Conservation (phyloP, 2,888 invertebrate species). For the Cryptops parisi region DNA sequence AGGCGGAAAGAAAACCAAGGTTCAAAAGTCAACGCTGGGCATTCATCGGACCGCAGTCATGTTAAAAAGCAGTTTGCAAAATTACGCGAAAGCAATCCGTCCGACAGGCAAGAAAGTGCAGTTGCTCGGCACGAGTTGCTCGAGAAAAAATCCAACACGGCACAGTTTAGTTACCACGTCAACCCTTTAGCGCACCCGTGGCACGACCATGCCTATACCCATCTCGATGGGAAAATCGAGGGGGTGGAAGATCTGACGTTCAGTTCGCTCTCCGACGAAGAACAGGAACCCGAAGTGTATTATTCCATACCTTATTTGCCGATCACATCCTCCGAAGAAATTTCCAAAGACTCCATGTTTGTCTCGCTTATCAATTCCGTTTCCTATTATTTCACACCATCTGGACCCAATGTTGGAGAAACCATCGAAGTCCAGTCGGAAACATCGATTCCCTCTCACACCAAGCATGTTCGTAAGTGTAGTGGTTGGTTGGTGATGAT, state of each 20-base stretch:
- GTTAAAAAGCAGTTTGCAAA: too few relatives aligned
- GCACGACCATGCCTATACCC: constrained; percentile 16
- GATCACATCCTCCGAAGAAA: neutral
- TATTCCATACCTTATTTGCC: neutral
- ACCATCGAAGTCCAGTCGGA: neutral
- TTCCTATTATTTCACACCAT: neutral
- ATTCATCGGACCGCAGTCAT: too few relatives aligned
- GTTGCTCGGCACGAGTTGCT: too few relatives aligned
- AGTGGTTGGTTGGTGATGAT: too few relatives aligned
- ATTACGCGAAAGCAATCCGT: too few relatives aligned
- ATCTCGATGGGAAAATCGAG: constrained; percentile 2
- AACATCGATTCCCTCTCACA: neutral
- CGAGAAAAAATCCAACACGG: too few relatives aligned
- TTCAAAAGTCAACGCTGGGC: too few relatives aligned
- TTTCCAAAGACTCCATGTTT: neutral
- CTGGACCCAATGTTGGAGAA: constrained; percentile 15
- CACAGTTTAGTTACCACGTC: too few relatives aligned
- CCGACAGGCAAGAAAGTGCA: too few relatives aligned
- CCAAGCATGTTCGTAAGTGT: too few relatives aligned
- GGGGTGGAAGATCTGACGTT: constrained; percentile 3
- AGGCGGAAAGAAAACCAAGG: too few relatives aligned
- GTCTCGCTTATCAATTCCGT: too few relatives aligned
- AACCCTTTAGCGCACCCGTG: constrained; percentile 11
- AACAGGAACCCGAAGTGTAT: constrained; percentile 19
- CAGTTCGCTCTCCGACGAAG: constrained; percentile 21